Evolutionary conservation across 2,888 invertebrate species (phyloP).

Genomic region (Liopterus haemorrhoidalis): DNA sequence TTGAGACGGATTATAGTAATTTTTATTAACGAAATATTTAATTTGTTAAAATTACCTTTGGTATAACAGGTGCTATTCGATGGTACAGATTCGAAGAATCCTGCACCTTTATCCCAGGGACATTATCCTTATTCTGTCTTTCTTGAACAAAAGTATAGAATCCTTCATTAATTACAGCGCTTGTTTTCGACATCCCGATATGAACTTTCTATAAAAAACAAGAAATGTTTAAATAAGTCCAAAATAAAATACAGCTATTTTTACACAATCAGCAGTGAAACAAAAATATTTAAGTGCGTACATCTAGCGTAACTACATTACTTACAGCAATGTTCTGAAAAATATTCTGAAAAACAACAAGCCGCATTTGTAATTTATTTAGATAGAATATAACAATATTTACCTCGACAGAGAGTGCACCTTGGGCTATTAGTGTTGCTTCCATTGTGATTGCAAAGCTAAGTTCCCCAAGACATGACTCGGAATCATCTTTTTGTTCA

Average conservation of each 20-base stretch:
- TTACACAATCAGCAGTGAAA: too few relatives aligned
- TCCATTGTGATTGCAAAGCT: conserved; percentile 69
- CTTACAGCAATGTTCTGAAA: conserved; percentile 1
- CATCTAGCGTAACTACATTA: too few relatives aligned
- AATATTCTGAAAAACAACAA: too few relatives aligned
- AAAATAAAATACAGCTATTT: too few relatives aligned
- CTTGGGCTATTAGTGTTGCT: conserved; percentile 72
- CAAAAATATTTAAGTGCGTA: not conserved
- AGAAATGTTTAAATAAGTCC: too few relatives aligned
- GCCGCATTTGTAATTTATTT: too few relatives aligned
- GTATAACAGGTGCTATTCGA: conserved; percentile 69
- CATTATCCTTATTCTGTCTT: conserved; percentile 44
- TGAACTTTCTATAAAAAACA: conserved; percentile 57
- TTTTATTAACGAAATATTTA: conserved; percentile 10
- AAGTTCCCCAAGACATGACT: conserved; percentile 66
- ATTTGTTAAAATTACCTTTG: conserved; percentile 62
- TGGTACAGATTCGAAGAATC: conserved; percentile 52
- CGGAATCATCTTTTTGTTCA: conserved; percentile 46
- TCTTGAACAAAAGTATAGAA: conserved; percentile 51
- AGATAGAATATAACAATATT: too few relatives aligned
- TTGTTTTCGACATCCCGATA: conserved; percentile 55
- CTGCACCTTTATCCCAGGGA: conserved; percentile 47
- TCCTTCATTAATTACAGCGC: conserved; percentile 53
- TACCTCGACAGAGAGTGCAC: conserved; percentile 80
- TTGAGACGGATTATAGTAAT: conserved; percentile 5